Percentiles rank a stretch among this genome's conserved stretches.
These are phyloP conservation scores for Epistrophe eligans DNA, from an alignment of 2,888 invertebrate genomes.

Conservation along the genomic window DNA sequence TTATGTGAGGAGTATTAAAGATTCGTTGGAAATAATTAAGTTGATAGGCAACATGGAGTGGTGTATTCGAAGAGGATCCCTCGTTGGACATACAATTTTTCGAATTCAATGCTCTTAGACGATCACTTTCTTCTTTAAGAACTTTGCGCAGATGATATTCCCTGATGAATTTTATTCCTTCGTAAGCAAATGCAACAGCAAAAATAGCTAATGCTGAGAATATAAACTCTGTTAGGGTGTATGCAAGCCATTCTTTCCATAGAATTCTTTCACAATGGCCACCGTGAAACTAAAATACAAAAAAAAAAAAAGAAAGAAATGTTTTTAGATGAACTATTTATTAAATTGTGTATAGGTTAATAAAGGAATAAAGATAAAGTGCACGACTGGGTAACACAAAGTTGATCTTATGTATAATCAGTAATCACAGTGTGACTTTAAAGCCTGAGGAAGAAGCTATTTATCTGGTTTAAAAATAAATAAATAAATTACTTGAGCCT, in stretches of 20 bases:
- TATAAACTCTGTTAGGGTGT: slow-evolving; percentile 89
- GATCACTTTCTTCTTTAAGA: slow-evolving; percentile 77
- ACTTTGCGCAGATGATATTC: slow-evolving; percentile 81
- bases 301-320: slow-evolving; percentile 36
- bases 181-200: slow-evolving; percentile 95
- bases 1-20: slow-evolving; percentile 78
- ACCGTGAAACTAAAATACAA: slow-evolving; percentile 89
- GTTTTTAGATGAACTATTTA: no score
- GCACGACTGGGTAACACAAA: no score
- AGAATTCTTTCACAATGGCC: slow-evolving; percentile 91
- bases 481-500: no score
- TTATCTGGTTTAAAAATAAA: no score
- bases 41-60: slow-evolving; percentile 73
- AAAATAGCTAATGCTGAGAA: slow-evolving; percentile 96
- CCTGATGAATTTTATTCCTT: slow-evolving; percentile 94
- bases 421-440: no score
- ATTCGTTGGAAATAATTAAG: slow-evolving; percentile 77
- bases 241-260: slow-evolving; percentile 91
- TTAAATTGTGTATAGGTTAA: no score
- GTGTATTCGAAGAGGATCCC: slow-evolving; percentile 78
- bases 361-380: no score
- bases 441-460: no score
- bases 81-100: slow-evolving; percentile 69
- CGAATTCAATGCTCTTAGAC: slow-evolving; percentile 76
- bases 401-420: no score